A percentile compares a stretch with the other conserved stretches of the same genome.
These are phyloP conservation scores for Chymomyza procnemis DNA, from an alignment of 2,888 invertebrate genomes.

Conservation along the genomic window DNA sequence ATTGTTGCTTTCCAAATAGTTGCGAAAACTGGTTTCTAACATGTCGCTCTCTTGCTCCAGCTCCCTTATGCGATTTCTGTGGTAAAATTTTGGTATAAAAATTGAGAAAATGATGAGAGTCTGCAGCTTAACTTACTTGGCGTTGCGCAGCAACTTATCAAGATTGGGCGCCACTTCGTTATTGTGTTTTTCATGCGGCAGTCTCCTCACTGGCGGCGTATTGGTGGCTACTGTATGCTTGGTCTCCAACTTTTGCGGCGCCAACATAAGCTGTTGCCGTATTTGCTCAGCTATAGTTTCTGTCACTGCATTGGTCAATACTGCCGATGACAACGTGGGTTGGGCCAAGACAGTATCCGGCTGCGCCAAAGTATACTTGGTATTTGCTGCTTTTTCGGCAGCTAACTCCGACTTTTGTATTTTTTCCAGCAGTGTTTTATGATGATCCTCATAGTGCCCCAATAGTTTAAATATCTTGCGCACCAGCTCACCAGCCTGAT, in stretches of 20 bases:
- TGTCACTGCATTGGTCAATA: background rate
- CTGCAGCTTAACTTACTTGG: slow-evolving; percentile 39
- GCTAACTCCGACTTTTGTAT: slow-evolving; percentile 48
- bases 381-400: slow-evolving; percentile 37
- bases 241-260: slow-evolving; percentile 21
- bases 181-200: no score
- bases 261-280: background rate
- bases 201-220: slow-evolving; percentile 12
- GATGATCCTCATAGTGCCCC: slow-evolving; percentile 68
- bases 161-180: slow-evolving; percentile 23
- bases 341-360: background rate
- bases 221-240: slow-evolving; percentile 33
- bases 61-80: slow-evolving; percentile 73
- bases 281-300: background rate
- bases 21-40: slow-evolving; percentile 72
- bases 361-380: background rate
- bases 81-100: slow-evolving; percentile 6
- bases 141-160: slow-evolving; percentile 46
- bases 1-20: slow-evolving; percentile 67
- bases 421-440: slow-evolving; percentile 62
- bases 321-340: background rate
- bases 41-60: slow-evolving; percentile 76
- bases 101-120: no score
- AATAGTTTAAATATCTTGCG: slow-evolving; percentile 68
- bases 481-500: slow-evolving; percentile 50